Conservation (phyloP, 2,888 invertebrate species). For the Cinara cedri region DNA sequence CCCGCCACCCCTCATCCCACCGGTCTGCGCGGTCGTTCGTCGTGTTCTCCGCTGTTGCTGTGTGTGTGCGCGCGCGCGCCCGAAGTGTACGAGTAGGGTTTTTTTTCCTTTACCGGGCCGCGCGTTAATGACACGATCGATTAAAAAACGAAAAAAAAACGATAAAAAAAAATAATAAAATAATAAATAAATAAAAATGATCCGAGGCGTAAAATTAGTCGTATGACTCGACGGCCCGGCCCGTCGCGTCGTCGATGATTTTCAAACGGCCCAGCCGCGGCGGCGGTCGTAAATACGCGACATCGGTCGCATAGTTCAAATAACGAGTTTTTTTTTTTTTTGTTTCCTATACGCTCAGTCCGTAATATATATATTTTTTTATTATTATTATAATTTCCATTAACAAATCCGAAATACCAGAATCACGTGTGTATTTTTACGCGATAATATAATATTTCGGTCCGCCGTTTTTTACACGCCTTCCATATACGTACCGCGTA, state of each 20-base stretch:
- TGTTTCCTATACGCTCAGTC: not conserved
- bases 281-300: no score
- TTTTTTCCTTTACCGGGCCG: no score
- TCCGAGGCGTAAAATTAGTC: slow-evolving; percentile 34
- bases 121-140: slow-evolving; percentile 26
- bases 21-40: not conserved
- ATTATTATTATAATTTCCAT: slow-evolving; percentile 34
- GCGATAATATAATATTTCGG: no score
- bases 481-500: no score
- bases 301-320: slow-evolving; percentile 6
- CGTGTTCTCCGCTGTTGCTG: no score
- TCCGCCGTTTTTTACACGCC: no score
- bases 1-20: not conserved
- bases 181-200: not conserved
- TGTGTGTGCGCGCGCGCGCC: no score
- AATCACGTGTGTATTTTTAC: no score
- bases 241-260: no score
- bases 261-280: no score
- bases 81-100: no score
- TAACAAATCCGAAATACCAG: slow-evolving; percentile 11
- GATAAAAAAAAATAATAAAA: not conserved
- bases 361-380: not conserved
- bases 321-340: not conserved
- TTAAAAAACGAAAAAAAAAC: not conserved
- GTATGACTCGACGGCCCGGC: not conserved